A percentile compares a stretch with the other conserved stretches of the same genome.
These are phyloP conservation scores for Entelurus aequoreus DNA, from an alignment of 2,113 vertebrate species.

Conservation along the genomic window DNA sequence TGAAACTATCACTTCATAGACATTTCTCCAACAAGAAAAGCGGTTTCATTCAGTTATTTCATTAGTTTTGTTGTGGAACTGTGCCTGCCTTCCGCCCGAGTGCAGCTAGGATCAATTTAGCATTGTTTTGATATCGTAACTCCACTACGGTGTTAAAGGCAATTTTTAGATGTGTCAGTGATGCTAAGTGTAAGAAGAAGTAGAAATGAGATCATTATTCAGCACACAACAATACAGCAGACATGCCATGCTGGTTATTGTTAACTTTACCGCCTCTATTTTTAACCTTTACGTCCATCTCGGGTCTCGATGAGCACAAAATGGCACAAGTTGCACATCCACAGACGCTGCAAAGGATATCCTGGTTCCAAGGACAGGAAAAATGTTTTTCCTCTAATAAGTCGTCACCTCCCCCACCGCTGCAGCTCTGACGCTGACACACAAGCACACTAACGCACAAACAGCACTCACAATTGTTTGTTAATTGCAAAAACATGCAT, in stretches of 20 bases:
- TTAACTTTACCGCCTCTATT: conserved; percentile 5
- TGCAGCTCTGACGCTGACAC: conserved; percentile 13
- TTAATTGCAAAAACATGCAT: conserved; percentile 26
- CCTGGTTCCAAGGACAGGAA: conserved; percentile 74
- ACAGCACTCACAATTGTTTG: conserved; percentile 26
- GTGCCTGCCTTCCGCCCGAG: too few species aligned
- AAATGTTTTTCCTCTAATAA: conserved; percentile 60
- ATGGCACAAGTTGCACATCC: conserved; percentile 30
- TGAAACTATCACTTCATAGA: too few species aligned
- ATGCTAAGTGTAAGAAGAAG: too few species aligned
- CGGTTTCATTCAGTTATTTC: too few species aligned
- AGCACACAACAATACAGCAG: neutral
- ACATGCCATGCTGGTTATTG: neutral
- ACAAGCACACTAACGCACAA: conserved; percentile 14
- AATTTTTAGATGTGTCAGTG: too few species aligned
- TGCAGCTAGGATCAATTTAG: too few species aligned
- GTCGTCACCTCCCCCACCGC: conserved; percentile 21
- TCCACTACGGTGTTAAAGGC: too few species aligned
- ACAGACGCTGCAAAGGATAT: conserved; percentile 64
- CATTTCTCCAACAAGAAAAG: too few species aligned
- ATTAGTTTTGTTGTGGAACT: too few species aligned
- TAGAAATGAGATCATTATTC: neutral
- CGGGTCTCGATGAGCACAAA: conserved; percentile 26
- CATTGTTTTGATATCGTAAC: neutral
- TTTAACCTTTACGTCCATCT: conserved; percentile 14